Conservation (phyloP, 2,888 invertebrate genomes). For the Eristalis pertinax region DNA sequence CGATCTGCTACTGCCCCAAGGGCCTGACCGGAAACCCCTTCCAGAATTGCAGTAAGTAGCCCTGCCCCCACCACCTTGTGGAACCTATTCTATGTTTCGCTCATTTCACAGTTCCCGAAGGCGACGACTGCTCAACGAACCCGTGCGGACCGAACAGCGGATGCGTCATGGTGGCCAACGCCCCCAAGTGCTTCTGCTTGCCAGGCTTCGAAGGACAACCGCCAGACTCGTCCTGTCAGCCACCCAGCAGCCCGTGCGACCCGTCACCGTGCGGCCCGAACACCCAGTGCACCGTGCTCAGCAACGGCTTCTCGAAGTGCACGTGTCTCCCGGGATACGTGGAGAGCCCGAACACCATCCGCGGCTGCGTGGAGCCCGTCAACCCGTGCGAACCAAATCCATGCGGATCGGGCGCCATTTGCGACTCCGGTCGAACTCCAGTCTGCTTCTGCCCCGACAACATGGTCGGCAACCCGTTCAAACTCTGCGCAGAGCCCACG, state of each 20-base stretch:
- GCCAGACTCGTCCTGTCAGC: slow-evolving; percentile 86
- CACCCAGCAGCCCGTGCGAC: slow-evolving; percentile 90
- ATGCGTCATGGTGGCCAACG: slow-evolving; percentile 88
- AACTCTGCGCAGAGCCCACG: slow-evolving; percentile 85
- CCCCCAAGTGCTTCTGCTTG: slow-evolving; percentile 92
- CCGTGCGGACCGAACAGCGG: slow-evolving; percentile 93
- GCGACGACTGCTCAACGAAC: slow-evolving; percentile 91
- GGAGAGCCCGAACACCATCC: slow-evolving; percentile 93
- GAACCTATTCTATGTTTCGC: not conserved
- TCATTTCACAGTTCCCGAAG: slow-evolving; percentile 90
- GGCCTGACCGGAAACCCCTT: slow-evolving; percentile 95
- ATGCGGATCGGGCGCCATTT: slow-evolving; percentile 89
- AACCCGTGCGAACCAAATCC: slow-evolving; percentile 92
- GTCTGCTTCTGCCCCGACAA: slow-evolving; percentile 93
- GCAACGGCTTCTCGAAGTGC: slow-evolving; percentile 92
- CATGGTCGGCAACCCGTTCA: slow-evolving; percentile 91
- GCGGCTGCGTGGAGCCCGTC: slow-evolving; percentile 90
- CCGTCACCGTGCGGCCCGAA: slow-evolving; percentile 94
- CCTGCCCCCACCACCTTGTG: not conserved
- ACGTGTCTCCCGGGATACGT: slow-evolving; percentile 91
- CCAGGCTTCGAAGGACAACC: slow-evolving; percentile 94
- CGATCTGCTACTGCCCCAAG: slow-evolving; percentile 94
- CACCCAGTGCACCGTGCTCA: slow-evolving; percentile 90
- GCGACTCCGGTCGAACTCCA: slow-evolving; percentile 89
- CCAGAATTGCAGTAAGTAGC: slow-evolving; percentile 92